Percentiles rank a stretch among this genome's conserved stretches.
Evolutionary conservation across 2,113 vertebrate species (phyloP).

Genomic region (Stigmatopora argus): DNA sequence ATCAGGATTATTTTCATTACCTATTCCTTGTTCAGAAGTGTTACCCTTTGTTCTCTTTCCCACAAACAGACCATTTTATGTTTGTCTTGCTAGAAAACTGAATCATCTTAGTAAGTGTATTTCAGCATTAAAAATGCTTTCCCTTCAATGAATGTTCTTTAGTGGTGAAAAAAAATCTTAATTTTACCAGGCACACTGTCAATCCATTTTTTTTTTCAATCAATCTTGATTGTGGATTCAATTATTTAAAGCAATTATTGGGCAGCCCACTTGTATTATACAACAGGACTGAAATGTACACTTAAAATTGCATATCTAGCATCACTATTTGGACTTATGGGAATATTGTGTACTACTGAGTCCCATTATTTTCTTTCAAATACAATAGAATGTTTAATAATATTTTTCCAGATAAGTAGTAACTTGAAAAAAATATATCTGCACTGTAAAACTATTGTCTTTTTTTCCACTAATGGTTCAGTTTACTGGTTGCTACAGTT

Average conservation of each 20-base stretch:
- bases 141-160: too few species aligned
- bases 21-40: conserved; percentile 48
- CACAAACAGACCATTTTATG: too few species aligned
- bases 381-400: not conserved
- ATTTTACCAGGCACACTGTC: too few species aligned
- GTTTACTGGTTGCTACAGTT: not conserved
- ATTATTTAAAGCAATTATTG: too few species aligned
- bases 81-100: too few species aligned
- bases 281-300: too few species aligned
- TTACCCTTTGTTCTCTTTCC: conserved; percentile 29
- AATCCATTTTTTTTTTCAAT: too few species aligned
- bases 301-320: not conserved
- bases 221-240: too few species aligned
- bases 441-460: not conserved
- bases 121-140: too few species aligned
- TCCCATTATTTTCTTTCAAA: not conserved
- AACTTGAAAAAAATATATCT: not conserved
- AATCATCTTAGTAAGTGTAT: too few species aligned
- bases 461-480: not conserved
- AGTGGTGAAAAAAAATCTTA: too few species aligned
- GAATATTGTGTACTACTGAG: not conserved
- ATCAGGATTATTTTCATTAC: conserved; percentile 49
- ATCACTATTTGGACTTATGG: not conserved
- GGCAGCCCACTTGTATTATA: too few species aligned
- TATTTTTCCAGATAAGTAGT: not conserved